phyloP scores from a whole-genome alignment of 2,797 vertebrate genomes.

The Sebastes melanostomus region DNA sequence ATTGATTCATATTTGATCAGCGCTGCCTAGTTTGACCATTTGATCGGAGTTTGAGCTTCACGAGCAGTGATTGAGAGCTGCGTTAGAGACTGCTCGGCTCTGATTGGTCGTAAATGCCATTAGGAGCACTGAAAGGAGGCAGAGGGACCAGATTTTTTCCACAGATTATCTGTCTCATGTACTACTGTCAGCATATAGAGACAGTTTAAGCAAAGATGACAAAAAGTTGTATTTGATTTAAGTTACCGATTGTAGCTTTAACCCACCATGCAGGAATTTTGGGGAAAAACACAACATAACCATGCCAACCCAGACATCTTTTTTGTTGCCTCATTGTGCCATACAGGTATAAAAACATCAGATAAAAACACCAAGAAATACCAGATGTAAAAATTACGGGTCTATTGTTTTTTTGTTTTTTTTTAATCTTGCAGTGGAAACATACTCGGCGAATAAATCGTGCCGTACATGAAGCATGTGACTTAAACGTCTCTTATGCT shows the following conservation, averaged over 20 bases:
- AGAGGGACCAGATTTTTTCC: neutral
- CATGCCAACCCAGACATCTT: no score
- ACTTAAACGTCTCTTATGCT: no score
- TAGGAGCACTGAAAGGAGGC: neutral
- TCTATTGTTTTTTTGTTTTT: fast-evolving
- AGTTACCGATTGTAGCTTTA: no score
- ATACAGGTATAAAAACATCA: no score
- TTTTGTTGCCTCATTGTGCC: no score
- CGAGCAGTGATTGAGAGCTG: neutral
- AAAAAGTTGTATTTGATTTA: no score
- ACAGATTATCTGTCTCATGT: neutral
- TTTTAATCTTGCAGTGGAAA: neutral
- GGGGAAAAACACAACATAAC: no score
- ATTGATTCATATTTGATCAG: neutral
- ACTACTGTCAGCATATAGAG: no score
- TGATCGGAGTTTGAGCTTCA: neutral
- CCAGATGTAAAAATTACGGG: fast-evolving
- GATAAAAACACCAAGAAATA: no score
- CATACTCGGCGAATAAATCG: neutral
- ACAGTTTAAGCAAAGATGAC: no score
- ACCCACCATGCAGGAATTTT: no score
- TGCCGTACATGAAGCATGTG: neutral
- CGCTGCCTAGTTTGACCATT: neutral
- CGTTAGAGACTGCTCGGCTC: neutral
- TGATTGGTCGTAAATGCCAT: neutral